Base-by-base conservation (phyloP, 2,888 invertebrate genomes). In the Xanthorhoe designata region DNA sequence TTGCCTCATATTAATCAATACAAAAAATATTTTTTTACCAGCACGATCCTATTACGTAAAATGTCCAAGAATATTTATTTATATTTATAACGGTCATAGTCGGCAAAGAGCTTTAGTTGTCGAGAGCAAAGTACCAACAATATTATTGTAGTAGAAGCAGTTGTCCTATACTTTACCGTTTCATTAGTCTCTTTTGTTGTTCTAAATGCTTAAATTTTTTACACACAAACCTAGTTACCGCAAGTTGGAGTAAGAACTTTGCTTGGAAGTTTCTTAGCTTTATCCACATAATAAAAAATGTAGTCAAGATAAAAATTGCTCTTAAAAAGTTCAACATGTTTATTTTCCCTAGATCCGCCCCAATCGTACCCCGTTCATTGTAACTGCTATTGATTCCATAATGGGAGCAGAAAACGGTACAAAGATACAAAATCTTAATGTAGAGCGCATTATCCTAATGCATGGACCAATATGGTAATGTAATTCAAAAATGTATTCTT, bases 371-470 rank as follows among this genome's bases (percentile, higher is more conserved):
- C 32, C 49, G 18, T 29, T 64, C 49, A 50, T 15, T 18, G 50
- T 60, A 74, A 76, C 75, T 75, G 70, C 71, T 75, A 79, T 76
- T 75, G 79, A 80, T 78, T 78, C 75, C 74, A 67, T 82, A 84
- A 80, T 82, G 71, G 78, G 73, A 77, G 69, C 76, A 78, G 75
- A 72, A 70, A 75, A 77, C 73, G 66, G 66, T 75, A 80, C 77
- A 78, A 78, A 78, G 74, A 81, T 79, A 73, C 56, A 79, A 77
- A 78, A 78, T 75, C 75, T 76, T 76, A 78, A 81, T 78, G 77
- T 75, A 77, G 74, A 73, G 59, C 68, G 24, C 75, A 82, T 81
- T 81, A 81, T 73, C 77, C 80, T 81, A 81, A 79, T 81, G 78
- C 69, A 70, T 38, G 5, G 51, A 45, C 42, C 56, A 24, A 66